These are phyloP conservation scores for Corythornis madagascariensis DNA, from an alignment of 2,113 vertebrate genomes.

Conservation along the genomic window DNA sequence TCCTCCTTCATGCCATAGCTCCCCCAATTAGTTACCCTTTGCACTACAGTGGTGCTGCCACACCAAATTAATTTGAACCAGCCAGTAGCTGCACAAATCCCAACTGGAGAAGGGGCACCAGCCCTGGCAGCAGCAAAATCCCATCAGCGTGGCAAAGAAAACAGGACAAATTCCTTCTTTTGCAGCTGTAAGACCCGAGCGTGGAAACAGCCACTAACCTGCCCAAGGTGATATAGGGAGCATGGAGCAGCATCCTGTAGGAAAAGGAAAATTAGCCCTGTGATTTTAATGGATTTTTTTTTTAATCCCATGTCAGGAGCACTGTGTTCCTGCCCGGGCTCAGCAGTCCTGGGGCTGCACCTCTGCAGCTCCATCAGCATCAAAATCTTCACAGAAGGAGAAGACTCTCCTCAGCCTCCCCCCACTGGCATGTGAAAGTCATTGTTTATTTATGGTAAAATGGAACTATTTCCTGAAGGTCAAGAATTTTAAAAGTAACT, in stretches of 20 bases:
- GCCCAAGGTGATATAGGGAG: neutral
- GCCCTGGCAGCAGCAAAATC: neutral
- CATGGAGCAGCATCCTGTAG: neutral
- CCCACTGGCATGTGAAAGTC: neutral
- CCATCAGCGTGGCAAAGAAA: neutral
- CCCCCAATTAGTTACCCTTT: neutral
- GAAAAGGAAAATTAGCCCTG: neutral
- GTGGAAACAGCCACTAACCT: neutral
- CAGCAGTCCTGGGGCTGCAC: neutral
- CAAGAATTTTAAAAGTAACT: neutral
- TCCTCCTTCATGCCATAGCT: neutral
- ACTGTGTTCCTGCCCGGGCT: neutral
- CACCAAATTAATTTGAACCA: neutral
- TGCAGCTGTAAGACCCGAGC: neutral
- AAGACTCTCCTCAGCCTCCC: neutral
- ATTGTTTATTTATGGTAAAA: neutral
- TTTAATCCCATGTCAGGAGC: fast-evolving
- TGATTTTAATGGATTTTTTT: neutral
- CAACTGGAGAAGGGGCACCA: fast-evolving
- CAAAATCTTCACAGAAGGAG: neutral
- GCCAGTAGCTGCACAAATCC: neutral
- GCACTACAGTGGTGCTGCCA: neutral
- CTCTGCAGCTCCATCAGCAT: neutral
- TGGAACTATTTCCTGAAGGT: neutral
- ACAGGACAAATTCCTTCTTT: neutral